Evolutionary conservation across 2,113 vertebrate species (phyloP), one percentile per base, ranked within the genome.

Genomic region (Microcebus lehilahytsara): DNA sequence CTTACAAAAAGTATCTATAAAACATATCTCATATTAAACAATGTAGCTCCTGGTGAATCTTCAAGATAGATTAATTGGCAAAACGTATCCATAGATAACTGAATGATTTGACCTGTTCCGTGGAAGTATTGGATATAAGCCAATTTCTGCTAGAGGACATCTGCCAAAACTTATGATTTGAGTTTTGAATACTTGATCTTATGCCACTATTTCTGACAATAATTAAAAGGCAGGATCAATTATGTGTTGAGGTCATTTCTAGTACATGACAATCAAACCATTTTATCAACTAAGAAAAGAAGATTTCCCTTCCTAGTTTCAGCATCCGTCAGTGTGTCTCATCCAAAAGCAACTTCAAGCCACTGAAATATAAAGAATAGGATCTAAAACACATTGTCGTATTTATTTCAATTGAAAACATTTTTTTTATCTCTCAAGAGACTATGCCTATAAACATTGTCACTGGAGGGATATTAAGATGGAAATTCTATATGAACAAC

Each of bases 91-190:
- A 96, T 30, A 96, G 96, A 97, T 96, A 97, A 93, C 80, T 67
- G 92, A 96, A 96, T 67, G 42, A 92, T 94, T 85, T 98, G 97
- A 97, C 94, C 90, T 93, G 72, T 88, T 97, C 87, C 25, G 32
- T 42, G 51, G 75, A 96, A 71, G 27, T 80, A 11, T 84, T 98
- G 97, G 96, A 71, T 58, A 92, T 27, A 64, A 78, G 95, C 95
- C 97, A 97, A n/a, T 93, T 77, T 53, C 74, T 37, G 37, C 42
- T 72, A 32, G 79, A 97, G 85, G 85, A 96, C 94, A 96, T 81
- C 94, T 97, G 96, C 90, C 96, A 96, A 80, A 98, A 96, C 72
- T 85, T 95, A 94, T 56, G 92, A 96, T 96, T 95, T 97, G 96
- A 93, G 89, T 96, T 97, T 97, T 96, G 92, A 97, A 92, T 81